Evolutionary conservation across 2,113 vertebrate genomes (phyloP), one percentile per base, ranked within the genome.

Genomic region (Micromys minutus): DNA sequence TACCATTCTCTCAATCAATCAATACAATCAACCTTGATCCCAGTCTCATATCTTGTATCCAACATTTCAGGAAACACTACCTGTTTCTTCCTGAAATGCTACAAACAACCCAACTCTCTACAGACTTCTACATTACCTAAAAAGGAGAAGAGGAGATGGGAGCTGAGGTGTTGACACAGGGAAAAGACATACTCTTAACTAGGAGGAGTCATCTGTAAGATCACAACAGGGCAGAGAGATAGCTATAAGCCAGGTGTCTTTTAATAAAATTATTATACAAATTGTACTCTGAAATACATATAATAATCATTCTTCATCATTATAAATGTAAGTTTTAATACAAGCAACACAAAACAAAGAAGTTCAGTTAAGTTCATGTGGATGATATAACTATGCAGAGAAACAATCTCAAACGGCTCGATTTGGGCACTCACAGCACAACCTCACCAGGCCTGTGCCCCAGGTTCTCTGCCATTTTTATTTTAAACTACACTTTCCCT

Each of bases 271-370:
- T 93, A 22, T 42, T 69, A 71, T 42, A 86, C 10, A 92, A 34
- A 79, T 52, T 29, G 55, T 31, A 93, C 79, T 65, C 76, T 85
- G 76, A 97, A 63, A 83, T 81, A 15, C 26, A 42, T 74, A 22
- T 36, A 47, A 24, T 86, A 79, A 87, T 69, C 77, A 87, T 34
- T 63, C 65, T 50, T 59, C 17, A 65, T 86, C 69, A 91, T 45
- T 84, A 47, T n/a, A 96, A 94, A 87, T 59, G 55, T 67, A 69
- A 72, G 65, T 42, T 79, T 67, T 86, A 96, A 93, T 45, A 61
- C 93, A 61, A 96, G 87, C 17, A 67, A 92, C 87, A 57, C 31
- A 61, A 94, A 47, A 65, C 77, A 87, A 95, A 87, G 22, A 22
- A 96, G 95, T 16, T 67, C 85, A 69, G 42, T 42, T n/a, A 63